phyloP scores from a whole-genome alignment of 2,113 vertebrate species.

The Camelus dromedarius region DNA sequence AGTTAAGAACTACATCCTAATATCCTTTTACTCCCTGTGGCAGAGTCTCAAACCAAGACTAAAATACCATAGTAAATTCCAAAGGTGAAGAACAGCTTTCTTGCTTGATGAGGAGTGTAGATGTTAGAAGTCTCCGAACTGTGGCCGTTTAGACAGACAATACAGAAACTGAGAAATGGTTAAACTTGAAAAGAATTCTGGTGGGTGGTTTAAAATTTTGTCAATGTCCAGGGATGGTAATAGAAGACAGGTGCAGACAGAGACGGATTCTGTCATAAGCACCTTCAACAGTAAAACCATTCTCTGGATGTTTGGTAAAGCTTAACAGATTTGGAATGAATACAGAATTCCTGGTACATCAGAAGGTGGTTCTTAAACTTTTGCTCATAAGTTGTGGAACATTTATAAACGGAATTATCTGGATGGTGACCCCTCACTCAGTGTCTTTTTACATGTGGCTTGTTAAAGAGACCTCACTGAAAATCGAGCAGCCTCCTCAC shows the following conservation, averaged over 20 bases:
- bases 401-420: constrained; percentile 44
- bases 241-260: constrained; percentile 33
- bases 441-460: background rate
- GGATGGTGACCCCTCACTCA: background rate
- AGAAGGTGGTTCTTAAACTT: background rate
- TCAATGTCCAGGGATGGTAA: constrained; percentile 19
- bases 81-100: rapidly evolving
- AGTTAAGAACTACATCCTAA: constrained; percentile 43
- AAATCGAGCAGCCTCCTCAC: background rate
- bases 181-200: constrained; percentile 70
- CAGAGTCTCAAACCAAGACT: constrained; percentile 49
- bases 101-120: constrained; percentile 23
- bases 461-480: background rate
- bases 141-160: constrained; percentile 17
- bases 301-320: constrained; percentile 56
- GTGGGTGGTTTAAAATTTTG: constrained; percentile 64
- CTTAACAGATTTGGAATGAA: constrained; percentile 52
- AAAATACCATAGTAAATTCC: rapidly evolving
- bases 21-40: constrained; percentile 20
- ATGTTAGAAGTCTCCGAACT: background rate
- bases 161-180: constrained; percentile 65
- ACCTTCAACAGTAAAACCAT: constrained; percentile 48
- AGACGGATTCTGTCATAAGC: background rate
- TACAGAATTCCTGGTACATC: background rate
- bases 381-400: background rate